These are phyloP conservation scores for Cynoglossus semilaevis DNA, from an alignment of 2,113 vertebrate genomes.

Conservation along the genomic window DNA sequence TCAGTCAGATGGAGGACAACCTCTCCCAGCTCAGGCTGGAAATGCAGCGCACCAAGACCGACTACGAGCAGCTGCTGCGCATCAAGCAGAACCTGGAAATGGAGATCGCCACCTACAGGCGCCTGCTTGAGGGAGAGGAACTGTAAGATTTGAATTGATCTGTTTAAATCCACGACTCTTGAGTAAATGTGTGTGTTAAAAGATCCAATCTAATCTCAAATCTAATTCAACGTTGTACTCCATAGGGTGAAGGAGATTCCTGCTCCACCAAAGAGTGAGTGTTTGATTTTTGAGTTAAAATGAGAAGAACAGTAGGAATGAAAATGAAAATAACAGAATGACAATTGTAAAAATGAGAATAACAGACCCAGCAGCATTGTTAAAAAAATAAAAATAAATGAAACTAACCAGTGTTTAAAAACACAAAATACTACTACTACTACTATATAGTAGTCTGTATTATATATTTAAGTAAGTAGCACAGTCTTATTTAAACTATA, in stretches of 20 bases:
- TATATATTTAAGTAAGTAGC: too few species aligned
- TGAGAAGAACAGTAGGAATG: too few species aligned
- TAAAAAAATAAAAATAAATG: too few species aligned
- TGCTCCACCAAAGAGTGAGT: conserved; percentile 77
- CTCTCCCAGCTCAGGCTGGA: conserved; percentile 77
- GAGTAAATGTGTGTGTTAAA: too few species aligned
- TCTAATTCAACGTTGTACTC: conserved; percentile 3
- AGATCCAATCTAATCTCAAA: background rate
- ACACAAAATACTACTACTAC: too few species aligned
- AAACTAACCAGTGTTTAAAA: too few species aligned
- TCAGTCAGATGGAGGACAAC: conserved; percentile 76
- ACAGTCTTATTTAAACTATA: too few species aligned
- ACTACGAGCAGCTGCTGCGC: conserved; percentile 81
- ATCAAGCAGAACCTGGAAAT: conserved; percentile 82
- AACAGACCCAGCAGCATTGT: too few species aligned
- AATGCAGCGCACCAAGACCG: conserved; percentile 78
- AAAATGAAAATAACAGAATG: too few species aligned
- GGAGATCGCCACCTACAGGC: conserved; percentile 82
- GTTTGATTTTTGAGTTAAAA: background rate
- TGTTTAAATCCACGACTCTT: background rate
- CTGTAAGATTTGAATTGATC: conserved; percentile 49
- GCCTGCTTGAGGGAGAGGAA: conserved; percentile 80
- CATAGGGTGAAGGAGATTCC: conserved; percentile 71
- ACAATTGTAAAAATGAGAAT: too few species aligned
- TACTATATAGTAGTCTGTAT: too few species aligned